These are phyloP conservation scores for Parnassius glacialis DNA, from an alignment of 2,888 invertebrate genomes.

Conservation along the genomic window DNA sequence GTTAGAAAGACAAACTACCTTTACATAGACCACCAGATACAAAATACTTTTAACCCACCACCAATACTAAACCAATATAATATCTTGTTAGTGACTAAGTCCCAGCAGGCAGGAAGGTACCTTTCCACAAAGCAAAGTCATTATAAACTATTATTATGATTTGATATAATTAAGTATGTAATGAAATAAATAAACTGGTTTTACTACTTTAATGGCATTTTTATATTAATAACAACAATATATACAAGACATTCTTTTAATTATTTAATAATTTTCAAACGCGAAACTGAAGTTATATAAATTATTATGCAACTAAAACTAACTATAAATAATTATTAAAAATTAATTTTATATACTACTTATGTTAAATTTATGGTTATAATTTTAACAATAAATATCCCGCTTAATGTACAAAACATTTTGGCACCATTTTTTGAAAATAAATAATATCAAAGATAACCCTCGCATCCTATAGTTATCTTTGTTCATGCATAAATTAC, in stretches of 20 bases:
- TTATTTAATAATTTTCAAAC: background rate
- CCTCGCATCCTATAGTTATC: conserved; percentile 1
- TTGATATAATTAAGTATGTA: conserved; percentile 29
- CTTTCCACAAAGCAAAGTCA: conserved; percentile 80
- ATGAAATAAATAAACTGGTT: conserved; percentile 26
- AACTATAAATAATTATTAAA: background rate
- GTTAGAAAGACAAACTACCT: conserved; percentile 62
- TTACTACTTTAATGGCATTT: conserved; percentile 34
- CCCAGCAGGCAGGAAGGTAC: conserved; percentile 82
- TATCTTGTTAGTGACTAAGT: conserved; percentile 71
- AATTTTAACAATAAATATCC: conserved; percentile 7
- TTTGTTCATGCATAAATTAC: conserved; percentile 24
- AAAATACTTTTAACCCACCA: conserved; percentile 62
- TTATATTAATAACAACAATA: conserved; percentile 20
- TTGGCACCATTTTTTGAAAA: conserved; percentile 1
- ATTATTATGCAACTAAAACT: conserved; percentile 11
- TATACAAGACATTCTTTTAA: background rate
- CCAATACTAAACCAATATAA: conserved; percentile 56
- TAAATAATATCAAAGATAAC: conserved; percentile 21
- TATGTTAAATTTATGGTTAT: background rate
- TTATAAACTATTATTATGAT: conserved; percentile 61
- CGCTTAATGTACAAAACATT: background rate
- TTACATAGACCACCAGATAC: conserved; percentile 45
- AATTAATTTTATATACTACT: too few species aligned
- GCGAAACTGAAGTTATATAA: background rate